A percentile compares a stretch with the other conserved stretches of the same genome.
phyloP scores from a whole-genome alignment of 2,113 vertebrate species.

The Recurvirostra avosetta region DNA sequence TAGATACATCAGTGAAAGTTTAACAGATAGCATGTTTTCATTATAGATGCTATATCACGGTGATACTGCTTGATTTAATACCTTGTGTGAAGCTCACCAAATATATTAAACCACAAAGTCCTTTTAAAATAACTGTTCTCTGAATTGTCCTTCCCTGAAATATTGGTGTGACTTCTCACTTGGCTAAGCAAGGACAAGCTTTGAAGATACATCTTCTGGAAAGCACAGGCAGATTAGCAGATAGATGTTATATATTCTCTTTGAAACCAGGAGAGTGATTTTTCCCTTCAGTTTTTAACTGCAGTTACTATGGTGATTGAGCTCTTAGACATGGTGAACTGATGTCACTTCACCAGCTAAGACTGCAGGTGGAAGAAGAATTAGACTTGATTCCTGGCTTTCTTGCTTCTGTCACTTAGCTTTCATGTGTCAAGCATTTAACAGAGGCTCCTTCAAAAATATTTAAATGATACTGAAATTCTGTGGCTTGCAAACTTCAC shows the following conservation, averaged over 20 bases:
- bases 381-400: constrained; percentile 45
- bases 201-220: background rate
- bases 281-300: constrained; percentile 71
- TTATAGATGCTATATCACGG: background rate
- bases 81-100: background rate
- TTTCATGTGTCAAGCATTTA: constrained; percentile 27
- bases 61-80: background rate
- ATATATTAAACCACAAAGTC: background rate
- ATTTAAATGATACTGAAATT: background rate
- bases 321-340: constrained; percentile 56
- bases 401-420: constrained; percentile 14
- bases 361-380: constrained; percentile 58
- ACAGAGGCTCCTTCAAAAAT: background rate
- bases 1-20: background rate
- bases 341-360: constrained; percentile 69
- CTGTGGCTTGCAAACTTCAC: background rate
- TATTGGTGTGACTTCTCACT: background rate
- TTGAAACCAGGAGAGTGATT: constrained; percentile 62
- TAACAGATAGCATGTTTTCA: background rate
- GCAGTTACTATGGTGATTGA: constrained; percentile 76
- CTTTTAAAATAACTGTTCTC: background rate
- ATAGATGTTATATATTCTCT: background rate
- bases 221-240: background rate
- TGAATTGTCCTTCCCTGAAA: background rate
- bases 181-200: background rate